Conservation (phyloP, 2,113 vertebrate species). For the Dendropsophus ebraccatus region DNA sequence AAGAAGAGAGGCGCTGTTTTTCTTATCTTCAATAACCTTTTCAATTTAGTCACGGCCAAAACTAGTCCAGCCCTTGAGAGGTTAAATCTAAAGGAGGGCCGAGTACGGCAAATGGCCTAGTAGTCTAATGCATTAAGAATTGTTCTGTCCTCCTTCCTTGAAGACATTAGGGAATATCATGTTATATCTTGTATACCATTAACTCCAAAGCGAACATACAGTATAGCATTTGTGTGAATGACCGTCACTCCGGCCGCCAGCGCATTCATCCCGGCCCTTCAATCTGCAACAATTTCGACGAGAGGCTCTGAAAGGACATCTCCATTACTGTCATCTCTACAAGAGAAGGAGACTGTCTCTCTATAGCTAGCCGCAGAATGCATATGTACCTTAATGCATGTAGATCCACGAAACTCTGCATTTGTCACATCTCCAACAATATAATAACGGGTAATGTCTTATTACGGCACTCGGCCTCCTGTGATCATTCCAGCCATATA, state of each 20-base stretch:
- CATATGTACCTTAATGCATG: neutral
- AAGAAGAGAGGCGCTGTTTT: too few relatives aligned
- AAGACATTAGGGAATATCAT: neutral
- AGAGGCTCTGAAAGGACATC: neutral
- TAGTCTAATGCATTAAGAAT: neutral
- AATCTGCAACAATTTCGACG: neutral
- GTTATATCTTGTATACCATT: neutral
- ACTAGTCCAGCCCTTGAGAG: neutral
- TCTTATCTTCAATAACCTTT: too few relatives aligned
- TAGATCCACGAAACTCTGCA: neutral
- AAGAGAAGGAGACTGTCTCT: constrained; percentile 3
- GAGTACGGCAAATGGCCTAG: neutral
- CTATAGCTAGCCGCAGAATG: neutral
- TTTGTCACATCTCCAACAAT: neutral
- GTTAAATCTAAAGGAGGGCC: neutral
- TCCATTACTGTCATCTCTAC: constrained; percentile 34
- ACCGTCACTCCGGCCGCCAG: neutral
- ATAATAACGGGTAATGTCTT: constrained; percentile 26
- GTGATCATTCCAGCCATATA: constrained; percentile 37
- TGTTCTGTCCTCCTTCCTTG: neutral
- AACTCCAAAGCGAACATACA: neutral
- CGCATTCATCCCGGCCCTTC: neutral
- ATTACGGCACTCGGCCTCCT: neutral
- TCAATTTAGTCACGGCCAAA: neutral
- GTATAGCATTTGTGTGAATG: neutral